These are phyloP conservation scores for Rhagoletis pomonella DNA, from an alignment of 1,140 invertebrate species.

Conservation along the genomic window DNA sequence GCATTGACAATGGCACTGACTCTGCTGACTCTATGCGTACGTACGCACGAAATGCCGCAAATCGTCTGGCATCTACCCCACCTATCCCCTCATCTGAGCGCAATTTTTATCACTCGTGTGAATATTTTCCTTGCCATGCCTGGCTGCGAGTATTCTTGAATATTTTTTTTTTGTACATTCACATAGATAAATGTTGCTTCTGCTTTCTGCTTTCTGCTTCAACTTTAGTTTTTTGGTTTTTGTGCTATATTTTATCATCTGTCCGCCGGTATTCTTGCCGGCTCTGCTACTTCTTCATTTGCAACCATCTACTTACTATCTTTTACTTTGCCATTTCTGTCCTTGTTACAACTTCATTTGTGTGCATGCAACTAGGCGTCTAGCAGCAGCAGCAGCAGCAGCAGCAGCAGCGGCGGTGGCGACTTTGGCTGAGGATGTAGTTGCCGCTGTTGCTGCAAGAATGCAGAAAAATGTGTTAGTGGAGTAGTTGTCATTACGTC, in stretches of 20 bases:
- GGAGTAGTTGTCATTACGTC: constrained; percentile 74
- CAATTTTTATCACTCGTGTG: constrained; percentile 18
- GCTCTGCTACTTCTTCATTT: not conserved
- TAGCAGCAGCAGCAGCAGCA: not conserved
- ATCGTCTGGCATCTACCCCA: not conserved
- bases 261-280: not conserved
- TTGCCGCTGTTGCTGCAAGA: constrained; percentile 60
- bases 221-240: not conserved
- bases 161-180: not conserved
- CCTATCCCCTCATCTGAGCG: not conserved
- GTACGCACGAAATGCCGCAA: not conserved
- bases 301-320: not conserved
- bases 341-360: constrained; percentile 11
- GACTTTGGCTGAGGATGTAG: constrained; percentile 1
- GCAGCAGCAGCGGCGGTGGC: not conserved
- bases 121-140: not conserved
- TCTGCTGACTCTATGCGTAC: not conserved
- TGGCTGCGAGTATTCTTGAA: not conserved
- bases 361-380: too few species aligned
- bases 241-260: too few species aligned
- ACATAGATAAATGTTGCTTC: not conserved
- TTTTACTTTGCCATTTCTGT: not conserved
- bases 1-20: constrained; percentile 11
- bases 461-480: constrained; percentile 75
- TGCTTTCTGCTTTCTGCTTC: not conserved